phyloP scores from a whole-genome alignment of 2,113 vertebrate species.

The Prinia subflava region DNA sequence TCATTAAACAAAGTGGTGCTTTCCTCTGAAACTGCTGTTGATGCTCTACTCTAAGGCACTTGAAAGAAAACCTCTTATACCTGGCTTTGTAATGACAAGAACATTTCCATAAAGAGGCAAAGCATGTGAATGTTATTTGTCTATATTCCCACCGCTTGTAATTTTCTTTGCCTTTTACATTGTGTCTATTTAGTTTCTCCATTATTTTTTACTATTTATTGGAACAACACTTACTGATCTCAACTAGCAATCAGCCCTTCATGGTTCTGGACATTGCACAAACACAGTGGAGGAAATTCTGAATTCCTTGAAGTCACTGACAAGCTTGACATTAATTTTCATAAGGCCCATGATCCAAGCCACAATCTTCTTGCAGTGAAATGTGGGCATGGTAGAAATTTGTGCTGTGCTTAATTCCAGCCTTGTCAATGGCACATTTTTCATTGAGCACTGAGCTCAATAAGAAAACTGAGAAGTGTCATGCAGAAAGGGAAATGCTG shows the following conservation, averaged over 20 bases:
- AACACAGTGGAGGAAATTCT: background rate
- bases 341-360: background rate
- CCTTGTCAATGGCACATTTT: background rate
- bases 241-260: background rate
- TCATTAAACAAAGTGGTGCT: background rate
- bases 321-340: background rate
- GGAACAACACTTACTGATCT: background rate
- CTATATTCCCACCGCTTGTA: background rate
- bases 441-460: background rate
- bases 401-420: background rate
- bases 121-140: background rate
- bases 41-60: background rate
- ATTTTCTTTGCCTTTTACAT: background rate
- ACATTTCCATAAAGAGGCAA: background rate
- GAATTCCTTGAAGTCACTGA: background rate
- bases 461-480: background rate
- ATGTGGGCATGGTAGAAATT: background rate
- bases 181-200: background rate
- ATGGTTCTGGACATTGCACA: background rate
- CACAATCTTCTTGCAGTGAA: background rate
- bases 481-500: background rate
- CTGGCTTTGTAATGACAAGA: background rate
- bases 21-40: background rate
- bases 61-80: background rate
- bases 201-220: background rate